Conservation (phyloP, 2,797 vertebrate species). For the Poecilia picta region DNA sequence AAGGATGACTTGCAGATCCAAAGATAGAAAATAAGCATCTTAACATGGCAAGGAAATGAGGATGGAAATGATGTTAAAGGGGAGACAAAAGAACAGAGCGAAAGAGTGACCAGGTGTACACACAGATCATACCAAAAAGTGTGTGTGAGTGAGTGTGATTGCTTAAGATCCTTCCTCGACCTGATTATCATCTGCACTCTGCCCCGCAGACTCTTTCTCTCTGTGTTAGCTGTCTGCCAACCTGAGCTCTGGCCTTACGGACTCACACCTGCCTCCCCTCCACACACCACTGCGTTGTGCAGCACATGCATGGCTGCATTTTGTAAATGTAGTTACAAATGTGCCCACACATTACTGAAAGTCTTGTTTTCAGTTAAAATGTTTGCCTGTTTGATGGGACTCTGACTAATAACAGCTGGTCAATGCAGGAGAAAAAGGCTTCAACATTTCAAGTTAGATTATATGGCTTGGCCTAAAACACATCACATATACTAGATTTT, state of each 20-base stretch:
- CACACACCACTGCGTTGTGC: not conserved
- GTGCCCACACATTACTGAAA: constrained; percentile 6
- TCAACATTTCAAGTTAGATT: not conserved
- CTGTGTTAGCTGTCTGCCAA: not conserved
- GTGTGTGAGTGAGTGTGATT: constrained; percentile 20
- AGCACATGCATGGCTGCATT: not conserved
- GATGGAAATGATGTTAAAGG: constrained; percentile 30
- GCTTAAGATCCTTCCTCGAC: not conserved
- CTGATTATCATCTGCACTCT: not conserved
- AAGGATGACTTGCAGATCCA: constrained; percentile 74
- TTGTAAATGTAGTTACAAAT: constrained; percentile 17
- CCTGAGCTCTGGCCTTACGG: constrained; percentile 1
- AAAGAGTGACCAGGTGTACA: constrained; percentile 47
- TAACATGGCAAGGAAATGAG: constrained; percentile 60
- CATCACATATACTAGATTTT: not conserved
- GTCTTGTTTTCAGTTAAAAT: not conserved
- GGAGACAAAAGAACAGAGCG: constrained; percentile 14
- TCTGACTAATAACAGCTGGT: not conserved
- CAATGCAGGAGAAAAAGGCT: not conserved
- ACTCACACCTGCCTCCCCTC: constrained; percentile 3
- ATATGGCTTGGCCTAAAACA: not conserved
- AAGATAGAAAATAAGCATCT: constrained; percentile 71
- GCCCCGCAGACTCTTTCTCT: constrained; percentile 3
- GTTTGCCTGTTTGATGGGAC: not conserved
- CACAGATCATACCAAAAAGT: not conserved